Evolutionary conservation across 2,113 vertebrate species (phyloP).

Genomic region (Trachemys scripta): DNA sequence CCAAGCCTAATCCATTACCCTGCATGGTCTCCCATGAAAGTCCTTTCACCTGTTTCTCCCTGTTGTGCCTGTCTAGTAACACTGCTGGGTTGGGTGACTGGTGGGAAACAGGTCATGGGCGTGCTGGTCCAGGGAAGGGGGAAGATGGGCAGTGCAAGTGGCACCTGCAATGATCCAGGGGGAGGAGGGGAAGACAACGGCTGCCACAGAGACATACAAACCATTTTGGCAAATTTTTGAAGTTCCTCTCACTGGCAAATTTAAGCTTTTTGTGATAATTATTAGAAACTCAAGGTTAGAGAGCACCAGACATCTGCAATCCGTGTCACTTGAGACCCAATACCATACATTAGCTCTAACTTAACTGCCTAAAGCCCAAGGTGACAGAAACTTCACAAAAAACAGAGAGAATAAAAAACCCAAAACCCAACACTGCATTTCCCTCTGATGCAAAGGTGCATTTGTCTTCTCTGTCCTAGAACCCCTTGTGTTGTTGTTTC

Average conservation of each 20-base stretch:
- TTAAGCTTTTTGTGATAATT: background rate
- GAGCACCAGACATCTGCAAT: background rate
- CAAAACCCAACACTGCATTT: too few relatives aligned
- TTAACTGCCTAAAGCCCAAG: too few relatives aligned
- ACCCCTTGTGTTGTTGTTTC: too few relatives aligned
- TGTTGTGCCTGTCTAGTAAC: fast-evolving
- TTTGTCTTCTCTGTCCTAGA: too few relatives aligned
- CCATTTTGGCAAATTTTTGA: conserved; percentile 6
- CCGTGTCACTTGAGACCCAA: background rate
- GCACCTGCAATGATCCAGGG: background rate
- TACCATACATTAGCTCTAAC: background rate
- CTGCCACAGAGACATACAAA: background rate
- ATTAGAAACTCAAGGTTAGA: background rate
- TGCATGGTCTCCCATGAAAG: background rate
- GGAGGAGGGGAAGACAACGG: background rate
- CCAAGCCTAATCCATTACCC: background rate
- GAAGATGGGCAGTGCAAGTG: background rate
- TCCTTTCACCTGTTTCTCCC: background rate
- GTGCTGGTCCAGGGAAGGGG: background rate
- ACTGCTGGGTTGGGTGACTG: background rate
- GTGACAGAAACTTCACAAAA: too few relatives aligned
- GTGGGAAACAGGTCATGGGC: background rate
- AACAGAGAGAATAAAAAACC: too few relatives aligned
- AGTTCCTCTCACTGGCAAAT: background rate
- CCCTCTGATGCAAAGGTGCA: too few relatives aligned